Conservation (phyloP, 2,797 vertebrate genomes). For the Mormyrus proboscirostris region DNA sequence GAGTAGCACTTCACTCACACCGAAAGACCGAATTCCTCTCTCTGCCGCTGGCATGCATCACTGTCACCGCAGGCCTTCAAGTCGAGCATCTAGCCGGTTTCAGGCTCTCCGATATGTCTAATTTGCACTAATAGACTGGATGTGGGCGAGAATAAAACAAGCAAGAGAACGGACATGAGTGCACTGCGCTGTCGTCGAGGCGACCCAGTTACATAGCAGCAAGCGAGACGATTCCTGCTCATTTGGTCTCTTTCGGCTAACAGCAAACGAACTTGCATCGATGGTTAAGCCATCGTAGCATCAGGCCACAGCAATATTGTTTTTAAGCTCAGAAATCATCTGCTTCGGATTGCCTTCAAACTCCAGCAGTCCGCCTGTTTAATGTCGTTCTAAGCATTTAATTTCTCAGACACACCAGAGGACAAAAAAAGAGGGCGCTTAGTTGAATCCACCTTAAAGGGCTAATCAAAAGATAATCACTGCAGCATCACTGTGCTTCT, state of each 20-base stretch:
- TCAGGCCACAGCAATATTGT: background rate
- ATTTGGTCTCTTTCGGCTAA: background rate
- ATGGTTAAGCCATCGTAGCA: background rate
- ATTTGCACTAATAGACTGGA: constrained; percentile 5
- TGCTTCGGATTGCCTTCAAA: background rate
- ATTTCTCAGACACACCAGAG: background rate
- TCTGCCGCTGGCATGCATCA: background rate
- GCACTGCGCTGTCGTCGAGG: too few species aligned
- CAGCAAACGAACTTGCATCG: background rate
- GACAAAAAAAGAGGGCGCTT: background rate
- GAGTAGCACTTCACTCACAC: background rate
- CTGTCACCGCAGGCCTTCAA: background rate
- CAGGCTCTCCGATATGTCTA: background rate
- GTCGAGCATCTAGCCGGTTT: background rate
- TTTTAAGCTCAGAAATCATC: background rate
- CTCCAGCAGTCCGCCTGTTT: background rate
- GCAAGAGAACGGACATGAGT: background rate
- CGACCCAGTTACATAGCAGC: background rate
- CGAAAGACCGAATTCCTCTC: background rate
- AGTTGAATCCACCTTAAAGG: background rate
- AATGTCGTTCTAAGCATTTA: background rate
- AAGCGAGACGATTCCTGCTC: background rate
- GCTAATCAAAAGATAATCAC: background rate
- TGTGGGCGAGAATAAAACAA: constrained; percentile 6
- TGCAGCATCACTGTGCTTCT: background rate